phyloP scores from a whole-genome alignment of 2,888 invertebrate species.

The Helobdella robusta region DNA sequence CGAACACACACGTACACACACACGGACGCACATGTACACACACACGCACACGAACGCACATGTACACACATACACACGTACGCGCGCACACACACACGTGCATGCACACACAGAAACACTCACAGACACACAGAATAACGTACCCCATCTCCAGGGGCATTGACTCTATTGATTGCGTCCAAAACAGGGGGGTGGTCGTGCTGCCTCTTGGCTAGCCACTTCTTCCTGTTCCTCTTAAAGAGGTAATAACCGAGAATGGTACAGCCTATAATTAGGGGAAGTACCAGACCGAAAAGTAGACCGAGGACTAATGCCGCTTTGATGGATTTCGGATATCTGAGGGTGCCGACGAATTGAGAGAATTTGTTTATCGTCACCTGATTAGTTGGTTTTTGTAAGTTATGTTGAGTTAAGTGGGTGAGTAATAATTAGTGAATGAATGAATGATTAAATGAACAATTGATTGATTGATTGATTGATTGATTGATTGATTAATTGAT shows the following conservation, averaged over 20 bases:
- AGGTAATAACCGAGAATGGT: constrained; percentile 42
- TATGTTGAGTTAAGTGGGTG: too few relatives aligned
- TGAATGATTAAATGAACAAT: too few relatives aligned
- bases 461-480: too few relatives aligned
- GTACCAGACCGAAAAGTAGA: constrained; percentile 43
- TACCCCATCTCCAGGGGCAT: neutral
- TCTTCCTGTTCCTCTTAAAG: constrained; percentile 29
- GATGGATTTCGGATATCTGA: constrained; percentile 37
- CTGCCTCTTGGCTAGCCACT: neutral
- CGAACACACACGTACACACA: too few relatives aligned
- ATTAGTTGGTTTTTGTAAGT: neutral
- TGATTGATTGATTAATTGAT: too few relatives aligned
- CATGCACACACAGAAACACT: too few relatives aligned
- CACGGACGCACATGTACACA: too few relatives aligned
- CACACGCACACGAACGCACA: too few relatives aligned
- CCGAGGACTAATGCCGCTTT: constrained; percentile 42
- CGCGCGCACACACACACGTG: neutral
- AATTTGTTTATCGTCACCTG: constrained; percentile 41
- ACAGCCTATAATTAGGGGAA: constrained; percentile 43
- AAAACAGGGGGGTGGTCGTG: neutral
- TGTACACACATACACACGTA: neutral
- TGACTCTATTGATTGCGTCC: neutral
- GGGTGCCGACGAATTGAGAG: constrained; percentile 37
- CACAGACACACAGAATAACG: neutral
- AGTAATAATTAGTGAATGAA: too few relatives aligned